Evolutionary conservation across 1,140 invertebrate species (phyloP), one percentile per base, ranked within the genome.

Genomic region (Aphelenchoides fujianensis): DNA sequence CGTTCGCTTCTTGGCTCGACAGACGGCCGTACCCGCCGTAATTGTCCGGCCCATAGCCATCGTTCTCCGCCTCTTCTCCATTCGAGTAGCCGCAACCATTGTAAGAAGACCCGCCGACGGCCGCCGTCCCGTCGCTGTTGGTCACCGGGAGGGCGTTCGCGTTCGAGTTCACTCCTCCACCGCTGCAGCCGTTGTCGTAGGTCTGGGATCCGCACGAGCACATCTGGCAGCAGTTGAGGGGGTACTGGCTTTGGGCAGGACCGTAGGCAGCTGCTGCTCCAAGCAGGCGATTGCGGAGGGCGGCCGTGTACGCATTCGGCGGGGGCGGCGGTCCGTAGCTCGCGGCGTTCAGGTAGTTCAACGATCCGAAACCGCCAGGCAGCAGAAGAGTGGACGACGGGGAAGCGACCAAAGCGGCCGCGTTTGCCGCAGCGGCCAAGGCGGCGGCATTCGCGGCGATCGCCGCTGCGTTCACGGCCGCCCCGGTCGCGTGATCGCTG

Each of bases 31-130:
- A 59, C 27, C 55, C 55, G 5, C 55, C 55, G 55, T 59, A 59
- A 59, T 19, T 59, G 34, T 59, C 55, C 5, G 55, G 55, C 55
- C 55, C 55, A 19, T 59, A 59, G 5, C 19, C 55, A 23, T 59
- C 55, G 19, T 23, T 59, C 7, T 59, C 55, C 34, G 19, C 23
- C 7, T 59, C 55, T 19, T 5, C 55, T 59, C 27, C 19, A 59
- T 59, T 59, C 23, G 41, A 48, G 23, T 59, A 59, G 7, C 5
- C 55, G 19, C 55, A 59, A 7, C 55, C 55, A 23, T 59, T 59
- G 55, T 32, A 30, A 30, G 12, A 23, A 48, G 19, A 27, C 34
- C 5, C 55, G 34, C 55, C 23, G 28, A 5, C 5, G 28, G 5
- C 55, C 5, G 12, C 23, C 23, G 41, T 48, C 12, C 12, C 23